Base-by-base conservation (phyloP, 2,888 invertebrate genomes). In the Drosophila incognita region DNA sequence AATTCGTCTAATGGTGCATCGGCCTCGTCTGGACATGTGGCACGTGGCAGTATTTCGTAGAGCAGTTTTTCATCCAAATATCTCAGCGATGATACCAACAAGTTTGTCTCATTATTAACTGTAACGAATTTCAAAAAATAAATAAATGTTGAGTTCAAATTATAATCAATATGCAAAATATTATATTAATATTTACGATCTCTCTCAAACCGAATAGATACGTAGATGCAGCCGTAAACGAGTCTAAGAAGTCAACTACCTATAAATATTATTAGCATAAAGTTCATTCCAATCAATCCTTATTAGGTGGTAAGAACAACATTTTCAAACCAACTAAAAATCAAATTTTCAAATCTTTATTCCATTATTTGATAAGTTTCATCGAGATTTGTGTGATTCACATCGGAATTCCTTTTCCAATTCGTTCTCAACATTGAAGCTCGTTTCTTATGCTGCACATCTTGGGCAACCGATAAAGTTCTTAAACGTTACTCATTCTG, bases 1-100 rank as follows among this genome's bases (percentile, higher is more conserved):
- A 92, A 92, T 49, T 92, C 92, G 54, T 90, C 91, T 42, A 92
- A 74, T 0, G 92, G 88, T 13, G 70, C 68, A 2, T 78, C 82
- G 24, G 42, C 33, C n/a, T 71, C 71, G 3, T 89, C 80, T n/a
- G 77, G 81, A 68, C 86, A 77, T 4, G 78, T 69, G 53, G 64
- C 87, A 24, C 92, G 86, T 13, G 89, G 85, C 68, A 92, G 66
- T 48, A 85, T 62, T 60, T 87, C 87, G 42, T 80, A 69, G 1
- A 87, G 72, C 24, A 92, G 79, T 68, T 91, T 83, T 42, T 86
- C 79, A 76, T 90, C 91, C 59, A 92, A 73, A 61, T 87, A 92
- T 64, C 79, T 90, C 21, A 91, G 54, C 15, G 91, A 86, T 42
- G 84, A 76, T 53, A 86, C 76, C 69, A 89, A 68, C 62, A 89